Conservation (phyloP, 2,113 vertebrate species). For the Anoplopoma fimbria region DNA sequence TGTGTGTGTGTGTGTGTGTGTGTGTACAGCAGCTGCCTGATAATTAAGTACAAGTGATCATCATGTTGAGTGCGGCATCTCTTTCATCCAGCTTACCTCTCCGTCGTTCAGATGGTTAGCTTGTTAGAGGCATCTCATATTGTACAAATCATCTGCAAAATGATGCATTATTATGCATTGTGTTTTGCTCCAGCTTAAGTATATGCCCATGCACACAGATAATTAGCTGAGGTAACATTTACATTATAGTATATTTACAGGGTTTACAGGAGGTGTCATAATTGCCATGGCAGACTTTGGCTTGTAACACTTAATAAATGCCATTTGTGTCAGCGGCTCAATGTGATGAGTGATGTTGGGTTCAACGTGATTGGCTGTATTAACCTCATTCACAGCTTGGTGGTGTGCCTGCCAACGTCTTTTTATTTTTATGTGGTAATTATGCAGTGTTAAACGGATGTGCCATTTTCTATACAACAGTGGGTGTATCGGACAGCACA, state of each 20-base stretch:
- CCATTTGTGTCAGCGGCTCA: constrained; percentile 21
- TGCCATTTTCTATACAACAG: constrained; percentile 23
- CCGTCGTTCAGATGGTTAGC: not conserved
- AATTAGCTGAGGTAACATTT: not conserved
- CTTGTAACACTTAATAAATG: constrained; percentile 27
- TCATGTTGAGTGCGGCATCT: constrained; percentile 30
- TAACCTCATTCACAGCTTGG: constrained; percentile 16
- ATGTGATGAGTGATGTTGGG: constrained; percentile 3
- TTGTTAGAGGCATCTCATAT: not conserved
- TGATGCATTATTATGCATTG: not conserved
- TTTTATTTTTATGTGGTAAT: constrained; percentile 33
- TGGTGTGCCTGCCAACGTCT: constrained; percentile 37
- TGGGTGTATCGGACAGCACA: not conserved
- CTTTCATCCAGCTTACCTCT: constrained; percentile 8
- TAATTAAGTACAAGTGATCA: constrained; percentile 46
- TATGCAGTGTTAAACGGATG: constrained; percentile 18
- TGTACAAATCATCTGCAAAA: not conserved
- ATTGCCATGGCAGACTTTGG: not conserved
- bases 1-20: constrained; percentile 11
- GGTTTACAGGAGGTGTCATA: not conserved
- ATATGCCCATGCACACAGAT: not conserved
- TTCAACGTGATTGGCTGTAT: constrained; percentile 38
- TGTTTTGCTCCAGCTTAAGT: not conserved
- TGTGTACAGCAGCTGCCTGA: constrained; percentile 21
- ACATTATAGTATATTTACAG: not conserved